phyloP scores from a whole-genome alignment of 2,888 invertebrate genomes.

The Papilio elwesi region DNA sequence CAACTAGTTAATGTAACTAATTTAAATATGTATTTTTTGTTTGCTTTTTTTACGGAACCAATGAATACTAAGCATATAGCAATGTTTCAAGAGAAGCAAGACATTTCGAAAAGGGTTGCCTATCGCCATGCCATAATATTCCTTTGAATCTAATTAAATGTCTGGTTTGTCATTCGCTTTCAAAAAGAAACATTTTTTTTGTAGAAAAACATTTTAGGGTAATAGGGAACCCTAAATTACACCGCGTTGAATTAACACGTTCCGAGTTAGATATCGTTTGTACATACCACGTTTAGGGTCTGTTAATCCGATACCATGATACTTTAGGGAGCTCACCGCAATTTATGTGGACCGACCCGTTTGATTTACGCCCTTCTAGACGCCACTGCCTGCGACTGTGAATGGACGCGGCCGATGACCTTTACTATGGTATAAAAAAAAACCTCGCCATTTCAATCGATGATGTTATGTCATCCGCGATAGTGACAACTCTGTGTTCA shows the following conservation, averaged over 20 bases:
- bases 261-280: constrained; percentile 55
- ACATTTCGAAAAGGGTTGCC: too few relatives aligned
- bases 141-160: too few relatives aligned
- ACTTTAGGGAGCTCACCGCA: constrained; percentile 60
- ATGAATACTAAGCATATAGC: too few relatives aligned
- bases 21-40: too few relatives aligned
- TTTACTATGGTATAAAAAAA: constrained; percentile 43
- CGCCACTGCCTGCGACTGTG: constrained; percentile 35
- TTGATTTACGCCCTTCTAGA: constrained; percentile 58
- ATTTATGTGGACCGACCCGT: constrained; percentile 61
- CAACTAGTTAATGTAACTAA: too few relatives aligned
- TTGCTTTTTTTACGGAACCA: too few relatives aligned
- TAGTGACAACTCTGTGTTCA: constrained; percentile 41
- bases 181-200: too few relatives aligned
- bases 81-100: too few relatives aligned
- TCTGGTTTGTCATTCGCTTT: too few relatives aligned
- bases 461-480: constrained; percentile 46
- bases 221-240: constrained; percentile 42
- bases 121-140: too few relatives aligned
- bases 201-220: too few relatives aligned
- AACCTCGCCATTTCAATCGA: constrained; percentile 46
- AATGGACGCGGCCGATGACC: constrained; percentile 48
- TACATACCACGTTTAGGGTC: constrained; percentile 56
- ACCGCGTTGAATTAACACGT: constrained; percentile 64
- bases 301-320: constrained; percentile 67